Evolutionary conservation across 1,140 invertebrate genomes (phyloP).

Genomic region (Hirudo medicinalis): DNA sequence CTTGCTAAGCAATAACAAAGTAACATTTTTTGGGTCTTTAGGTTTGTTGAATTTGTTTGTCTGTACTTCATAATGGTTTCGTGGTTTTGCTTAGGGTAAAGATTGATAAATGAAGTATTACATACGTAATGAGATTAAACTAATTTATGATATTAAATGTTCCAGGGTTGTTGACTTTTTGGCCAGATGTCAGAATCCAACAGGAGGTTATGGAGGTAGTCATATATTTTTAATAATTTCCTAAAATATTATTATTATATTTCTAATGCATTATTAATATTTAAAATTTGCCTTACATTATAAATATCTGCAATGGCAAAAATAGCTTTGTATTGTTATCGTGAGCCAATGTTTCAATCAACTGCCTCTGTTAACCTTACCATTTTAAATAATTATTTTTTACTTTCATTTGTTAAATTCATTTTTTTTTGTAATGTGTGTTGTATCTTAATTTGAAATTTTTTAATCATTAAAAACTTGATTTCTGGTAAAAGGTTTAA

Average conservation of each 20-base stretch:
- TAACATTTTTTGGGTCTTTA: neutral
- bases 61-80: slow-evolving; percentile 3
- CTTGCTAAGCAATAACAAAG: neutral
- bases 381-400: neutral
- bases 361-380: neutral
- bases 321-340: neutral
- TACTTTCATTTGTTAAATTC: neutral
- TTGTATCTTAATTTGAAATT: too few species aligned
- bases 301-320: too few species aligned
- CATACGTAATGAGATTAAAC: neutral
- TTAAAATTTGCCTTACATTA: too few species aligned
- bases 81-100: too few species aligned
- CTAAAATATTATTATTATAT: neutral
- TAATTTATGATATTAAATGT: slow-evolving; percentile 21
- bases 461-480: neutral
- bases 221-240: neutral
- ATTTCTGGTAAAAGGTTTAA: neutral
- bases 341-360: neutral
- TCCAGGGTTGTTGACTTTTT: slow-evolving; percentile 40
- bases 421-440: neutral
- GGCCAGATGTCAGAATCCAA: slow-evolving; percentile 59
- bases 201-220: slow-evolving; percentile 72
- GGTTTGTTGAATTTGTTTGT: neutral
- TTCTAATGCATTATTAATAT: too few species aligned
- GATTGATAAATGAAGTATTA: neutral